Percentiles rank a stretch among this genome's conserved stretches.
Evolutionary conservation across 2,797 vertebrate genomes (phyloP).

Genomic region (Sebastes jordani): DNA sequence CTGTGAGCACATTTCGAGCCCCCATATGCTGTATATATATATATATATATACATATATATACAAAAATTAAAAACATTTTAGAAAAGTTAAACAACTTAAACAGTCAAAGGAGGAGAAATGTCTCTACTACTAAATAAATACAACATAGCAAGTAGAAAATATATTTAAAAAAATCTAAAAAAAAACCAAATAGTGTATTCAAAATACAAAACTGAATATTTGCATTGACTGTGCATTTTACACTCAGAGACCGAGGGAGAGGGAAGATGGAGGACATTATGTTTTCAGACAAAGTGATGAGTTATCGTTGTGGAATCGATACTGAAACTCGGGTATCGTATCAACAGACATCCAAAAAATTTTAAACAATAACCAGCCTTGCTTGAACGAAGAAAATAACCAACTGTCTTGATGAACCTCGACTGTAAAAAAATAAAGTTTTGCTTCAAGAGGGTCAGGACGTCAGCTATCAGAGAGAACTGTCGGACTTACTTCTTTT

Average conservation of each 20-base stretch:
- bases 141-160: constrained; percentile 38
- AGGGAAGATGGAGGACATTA: no score
- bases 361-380: not conserved
- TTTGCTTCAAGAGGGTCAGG: not conserved
- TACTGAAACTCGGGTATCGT: not conserved
- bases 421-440: not conserved
- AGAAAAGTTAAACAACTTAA: constrained; percentile 70
- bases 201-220: constrained; percentile 74
- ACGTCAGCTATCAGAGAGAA: not conserved
- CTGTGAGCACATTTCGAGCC: not conserved
- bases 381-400: not conserved
- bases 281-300: not conserved
- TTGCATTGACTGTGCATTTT: constrained; percentile 93
- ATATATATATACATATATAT: no score
- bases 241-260: constrained; percentile 71
- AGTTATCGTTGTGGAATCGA: not conserved
- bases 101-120: constrained; percentile 83
- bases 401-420: not conserved
- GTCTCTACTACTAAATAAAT: constrained; percentile 86
- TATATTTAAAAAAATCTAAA: constrained; percentile 17
- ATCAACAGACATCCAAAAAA: not conserved
- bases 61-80: not conserved
- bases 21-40: not conserved
- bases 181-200: constrained; percentile 44
- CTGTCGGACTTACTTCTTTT: not conserved